Percentiles rank a stretch among this genome's conserved stretches.
Conservation (phyloP, 2,113 vertebrate genomes). For the Tachysurus vachellii region DNA sequence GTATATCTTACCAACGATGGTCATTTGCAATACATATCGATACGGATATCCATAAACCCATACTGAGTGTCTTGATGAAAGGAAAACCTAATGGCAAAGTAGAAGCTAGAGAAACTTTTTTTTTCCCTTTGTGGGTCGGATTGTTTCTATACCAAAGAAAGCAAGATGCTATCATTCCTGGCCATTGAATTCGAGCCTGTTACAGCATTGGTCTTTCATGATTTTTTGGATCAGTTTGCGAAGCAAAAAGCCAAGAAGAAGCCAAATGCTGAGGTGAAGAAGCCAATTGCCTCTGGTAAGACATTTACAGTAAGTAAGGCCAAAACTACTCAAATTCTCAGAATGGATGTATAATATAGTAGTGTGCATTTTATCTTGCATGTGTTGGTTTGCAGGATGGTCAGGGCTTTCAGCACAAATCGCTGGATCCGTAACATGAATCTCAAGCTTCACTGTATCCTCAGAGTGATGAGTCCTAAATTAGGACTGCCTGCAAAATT, state of each 20-base stretch:
- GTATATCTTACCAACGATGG: neutral
- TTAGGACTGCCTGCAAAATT: slow-evolving; percentile 9
- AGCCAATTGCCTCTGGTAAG: neutral
- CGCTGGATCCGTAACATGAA: neutral
- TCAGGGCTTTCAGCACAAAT: neutral
- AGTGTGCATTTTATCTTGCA: neutral
- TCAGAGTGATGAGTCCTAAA: neutral
- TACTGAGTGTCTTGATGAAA: neutral
- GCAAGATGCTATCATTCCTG: neutral
- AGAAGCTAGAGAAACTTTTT: neutral
- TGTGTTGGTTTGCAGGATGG: neutral
- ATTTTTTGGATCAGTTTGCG: neutral
- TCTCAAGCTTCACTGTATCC: neutral
- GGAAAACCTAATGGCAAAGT: neutral
- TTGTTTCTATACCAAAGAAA: neutral
- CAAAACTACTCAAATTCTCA: neutral
- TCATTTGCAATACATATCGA: neutral
- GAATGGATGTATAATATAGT: neutral
- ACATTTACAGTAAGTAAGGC: neutral
- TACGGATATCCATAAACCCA: neutral
- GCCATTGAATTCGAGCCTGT: neutral
- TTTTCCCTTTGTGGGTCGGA: neutral
- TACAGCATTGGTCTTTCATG: neutral
- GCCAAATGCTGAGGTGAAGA: neutral
- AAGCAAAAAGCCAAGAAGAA: neutral